Base-by-base conservation (phyloP, 2,888 invertebrate species). In the Sarcophaga rosellei region DNA sequence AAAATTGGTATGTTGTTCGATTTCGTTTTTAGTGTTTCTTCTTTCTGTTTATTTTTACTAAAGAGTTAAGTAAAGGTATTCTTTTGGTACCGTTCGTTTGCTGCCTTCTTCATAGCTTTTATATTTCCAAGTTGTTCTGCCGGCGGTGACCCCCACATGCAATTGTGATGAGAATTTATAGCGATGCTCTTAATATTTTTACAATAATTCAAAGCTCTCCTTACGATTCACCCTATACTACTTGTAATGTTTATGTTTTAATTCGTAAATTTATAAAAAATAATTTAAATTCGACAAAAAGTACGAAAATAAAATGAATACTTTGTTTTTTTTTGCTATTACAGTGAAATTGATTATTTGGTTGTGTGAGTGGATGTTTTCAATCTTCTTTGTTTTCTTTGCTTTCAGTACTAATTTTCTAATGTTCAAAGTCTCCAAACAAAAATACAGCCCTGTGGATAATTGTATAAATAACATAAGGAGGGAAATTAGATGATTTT, bases 91-190 rank as follows among this genome's bases (percentile, higher is more conserved):
- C 76, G 81, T 63, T 53, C n/a, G 17, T 5, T 57, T 45, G 57
- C 66, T 83, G 72, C 72, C 73, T 45, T 21, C 70, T 65, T 70
- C 81, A 81, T 69, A 53, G 61, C 74, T 81, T 69, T n/a, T 82
- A 35, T 35, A 35, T 63, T 68, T 62, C 53, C 35, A 57, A 68
- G 57, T 65, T 75, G 79, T 72, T 82, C 74, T 78, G 69, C 78
- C 78, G 66, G 62, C 44, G 57, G 53, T 53, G 81, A 86, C 86
- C 86, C 68, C 86, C 83, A 77, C 86, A 82, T 82, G 77, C 70
- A 53, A 77, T 45, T 53, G 70, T 70, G 81, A 68, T 85, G 74
- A 70, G 2, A 35, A 35, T 35, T 35, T 35, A 35, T 35, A 35
- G 2, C 8, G 35, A 35, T 35, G 35, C 35, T 35, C 35, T 35